Percentiles rank a stretch among this genome's conserved stretches.
Conservation (phyloP, 2,113 vertebrate genomes). For the Heliornis fulica region DNA sequence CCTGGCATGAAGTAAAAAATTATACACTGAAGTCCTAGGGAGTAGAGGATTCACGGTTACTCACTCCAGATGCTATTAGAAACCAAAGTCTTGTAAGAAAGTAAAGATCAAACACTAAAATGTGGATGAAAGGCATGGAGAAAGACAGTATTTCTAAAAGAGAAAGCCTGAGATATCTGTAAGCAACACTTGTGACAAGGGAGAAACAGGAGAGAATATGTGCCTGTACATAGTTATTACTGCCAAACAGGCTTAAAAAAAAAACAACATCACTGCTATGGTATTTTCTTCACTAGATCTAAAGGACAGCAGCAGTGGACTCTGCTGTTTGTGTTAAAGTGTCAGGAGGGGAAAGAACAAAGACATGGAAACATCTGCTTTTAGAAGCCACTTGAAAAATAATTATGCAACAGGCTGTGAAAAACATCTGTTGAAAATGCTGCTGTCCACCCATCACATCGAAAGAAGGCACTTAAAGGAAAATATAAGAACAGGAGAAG, state of each 20-base stretch:
- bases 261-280: neutral
- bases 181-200: neutral
- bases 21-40: neutral
- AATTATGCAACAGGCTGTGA: constrained; percentile 60
- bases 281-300: constrained; percentile 42
- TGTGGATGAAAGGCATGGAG: neutral
- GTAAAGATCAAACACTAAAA: neutral
- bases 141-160: neutral
- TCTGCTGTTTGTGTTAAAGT: constrained; percentile 63
- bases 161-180: constrained; percentile 14
- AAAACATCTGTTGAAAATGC: constrained; percentile 59
- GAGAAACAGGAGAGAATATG: neutral
- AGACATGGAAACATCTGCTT: constrained; percentile 64
- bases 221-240: neutral
- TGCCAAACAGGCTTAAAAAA: constrained; percentile 34
- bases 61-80: neutral
- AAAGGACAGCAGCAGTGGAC: constrained; percentile 51
- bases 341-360: constrained; percentile 59
- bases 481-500: neutral
- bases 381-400: constrained; percentile 61
- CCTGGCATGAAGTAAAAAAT: neutral
- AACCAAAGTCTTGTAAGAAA: neutral
- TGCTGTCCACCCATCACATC: constrained; percentile 37
- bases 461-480: constrained; percentile 15
- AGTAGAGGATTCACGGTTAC: neutral